Percentiles rank a stretch among this genome's conserved stretches.
These are phyloP conservation scores for Castor canadensis DNA, from an alignment of 2,113 vertebrate species.

Conservation along the genomic window DNA sequence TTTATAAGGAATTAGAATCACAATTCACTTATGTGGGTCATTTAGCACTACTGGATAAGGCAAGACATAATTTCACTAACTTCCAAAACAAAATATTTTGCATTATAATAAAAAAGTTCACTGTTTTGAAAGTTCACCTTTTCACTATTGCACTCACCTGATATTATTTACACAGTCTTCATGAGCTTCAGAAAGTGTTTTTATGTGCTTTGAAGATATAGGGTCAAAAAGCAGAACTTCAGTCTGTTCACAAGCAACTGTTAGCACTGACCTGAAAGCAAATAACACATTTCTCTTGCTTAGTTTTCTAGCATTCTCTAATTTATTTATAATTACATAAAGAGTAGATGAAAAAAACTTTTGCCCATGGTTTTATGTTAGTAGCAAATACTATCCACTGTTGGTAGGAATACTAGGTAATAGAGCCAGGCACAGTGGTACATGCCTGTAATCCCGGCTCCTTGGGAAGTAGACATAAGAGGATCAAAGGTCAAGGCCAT, in stretches of 20 bases:
- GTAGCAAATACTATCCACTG: neutral
- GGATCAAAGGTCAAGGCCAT: too few relatives aligned
- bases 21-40: constrained; percentile 24
- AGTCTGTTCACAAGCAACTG: constrained; percentile 98
- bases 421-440: too few relatives aligned
- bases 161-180: constrained; percentile 99
- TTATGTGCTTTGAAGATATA: constrained; percentile 97
- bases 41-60: neutral
- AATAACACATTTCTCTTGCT: constrained; percentile 45
- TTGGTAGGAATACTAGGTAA: neutral
- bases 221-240: constrained; percentile 98
- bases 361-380: neutral
- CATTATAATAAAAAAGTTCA: constrained; percentile 26
- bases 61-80: constrained; percentile 35
- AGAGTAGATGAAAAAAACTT: neutral
- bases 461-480: too few relatives aligned
- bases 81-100: constrained; percentile 29
- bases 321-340: constrained; percentile 10
- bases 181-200: constrained; percentile 97
- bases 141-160: constrained; percentile 86
- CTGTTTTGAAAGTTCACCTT: constrained; percentile 35
- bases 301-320: neutral
- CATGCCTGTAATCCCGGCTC: too few relatives aligned
- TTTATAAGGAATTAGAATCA: constrained; percentile 28
- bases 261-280: constrained; percentile 93